These are phyloP conservation scores for Tetrao urogallus DNA, from an alignment of 2,113 vertebrate genomes.

Conservation along the genomic window DNA sequence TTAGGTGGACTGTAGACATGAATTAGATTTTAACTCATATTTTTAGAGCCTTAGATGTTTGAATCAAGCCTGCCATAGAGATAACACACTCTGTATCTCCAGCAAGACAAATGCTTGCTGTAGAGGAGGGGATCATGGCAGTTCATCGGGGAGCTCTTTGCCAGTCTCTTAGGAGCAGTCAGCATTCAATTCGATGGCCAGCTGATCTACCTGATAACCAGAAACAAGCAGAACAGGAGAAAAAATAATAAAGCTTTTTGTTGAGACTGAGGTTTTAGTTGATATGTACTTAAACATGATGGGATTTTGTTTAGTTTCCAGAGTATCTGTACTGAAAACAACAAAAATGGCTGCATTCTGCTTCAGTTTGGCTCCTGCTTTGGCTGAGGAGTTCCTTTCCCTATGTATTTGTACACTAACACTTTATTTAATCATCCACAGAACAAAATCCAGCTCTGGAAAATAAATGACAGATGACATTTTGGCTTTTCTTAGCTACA, in stretches of 20 bases:
- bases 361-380: neutral
- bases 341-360: neutral
- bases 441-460: neutral
- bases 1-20: neutral
- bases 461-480: conserved; percentile 17
- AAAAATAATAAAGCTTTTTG: neutral
- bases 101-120: conserved; percentile 29
- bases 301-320: neutral
- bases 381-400: neutral
- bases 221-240: neutral
- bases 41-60: conserved; percentile 8
- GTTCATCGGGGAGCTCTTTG: conserved; percentile 3
- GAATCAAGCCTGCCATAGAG: neutral
- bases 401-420: neutral
- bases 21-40: conserved; percentile 44
- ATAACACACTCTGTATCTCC: conserved; percentile 11
- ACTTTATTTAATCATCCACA: conserved; percentile 31
- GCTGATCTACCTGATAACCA: neutral
- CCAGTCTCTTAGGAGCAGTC: neutral
- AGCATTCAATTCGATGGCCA: neutral
- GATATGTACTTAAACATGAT: neutral
- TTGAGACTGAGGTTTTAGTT: neutral
- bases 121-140: neutral
- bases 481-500: neutral
- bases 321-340: neutral